Base-by-base conservation (phyloP, 2,113 vertebrate species). In the Plotosus lineatus region DNA sequence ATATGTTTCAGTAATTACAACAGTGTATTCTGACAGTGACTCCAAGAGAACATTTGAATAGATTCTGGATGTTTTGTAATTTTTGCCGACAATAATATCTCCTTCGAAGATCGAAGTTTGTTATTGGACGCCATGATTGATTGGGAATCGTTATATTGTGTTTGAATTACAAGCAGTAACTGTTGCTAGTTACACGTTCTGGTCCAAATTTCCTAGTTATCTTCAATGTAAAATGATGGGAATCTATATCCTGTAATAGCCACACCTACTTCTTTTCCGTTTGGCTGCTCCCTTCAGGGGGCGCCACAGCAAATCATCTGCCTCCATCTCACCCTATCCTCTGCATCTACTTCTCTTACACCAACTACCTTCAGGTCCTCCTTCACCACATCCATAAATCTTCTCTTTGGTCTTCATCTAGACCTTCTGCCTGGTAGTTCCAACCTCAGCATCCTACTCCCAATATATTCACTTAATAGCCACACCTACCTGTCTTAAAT, bases 1-100 rank as follows among this genome's bases (percentile, higher is more conserved):
- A 68, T 68, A 68, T 40, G 61, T 65, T 65, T 65, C 10, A 65
- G 61, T 40, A 65, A 65, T 23, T 40, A 1, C 61, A 65, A 65
- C 21, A 38, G n/a, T n/a, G n/a, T 65, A 65, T 65, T 65, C 8
- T 23, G 31, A 21, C 36, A 40, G 33, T 40, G 8, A 36, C 36
- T 63, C 60, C 31, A 36, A 36, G 7, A 36, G 60, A 63, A 63
- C 11, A 65, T 36, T 65, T 0, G 17, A 38, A 12, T 42, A 2
- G 12, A 68, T 44, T 44, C 40, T 26, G 4, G 4, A 23, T 26
- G 40, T 69, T 69, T 33, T 15, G 26, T 44, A 69, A 44, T 6
- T 11, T 42, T 42, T 3, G 6, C 42, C 26, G 6, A 68, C 26
- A 26, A 44, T 26, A n/a, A 68, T 68, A 2, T 69, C 38, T 69